These are phyloP conservation scores for Setophaga petechia DNA, from an alignment of 2,113 vertebrate species.

Conservation along the genomic window DNA sequence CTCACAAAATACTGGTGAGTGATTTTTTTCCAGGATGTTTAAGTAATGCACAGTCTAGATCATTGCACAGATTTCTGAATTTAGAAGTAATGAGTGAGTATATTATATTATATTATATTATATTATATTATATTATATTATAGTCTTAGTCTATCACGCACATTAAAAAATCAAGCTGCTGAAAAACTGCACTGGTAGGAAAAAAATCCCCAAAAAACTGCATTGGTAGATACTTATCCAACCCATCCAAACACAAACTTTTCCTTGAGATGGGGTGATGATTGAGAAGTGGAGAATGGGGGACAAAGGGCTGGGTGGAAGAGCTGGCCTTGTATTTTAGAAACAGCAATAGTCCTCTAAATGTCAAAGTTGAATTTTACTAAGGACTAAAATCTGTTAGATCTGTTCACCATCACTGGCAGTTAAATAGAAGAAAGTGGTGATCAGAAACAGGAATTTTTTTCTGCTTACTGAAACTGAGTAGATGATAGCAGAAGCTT, in stretches of 20 bases:
- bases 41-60: not conserved
- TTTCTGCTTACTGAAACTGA: not conserved
- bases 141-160: not conserved
- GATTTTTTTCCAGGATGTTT: not conserved
- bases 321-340: not conserved
- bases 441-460: not conserved
- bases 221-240: not conserved
- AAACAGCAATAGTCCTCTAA: not conserved
- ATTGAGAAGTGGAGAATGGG: not conserved
- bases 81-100: not conserved
- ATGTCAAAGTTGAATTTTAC: not conserved
- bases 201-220: accelerated
- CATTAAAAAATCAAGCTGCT: not conserved
- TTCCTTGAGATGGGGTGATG: accelerated
- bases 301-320: not conserved
- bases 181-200: not conserved
- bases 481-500: not conserved
- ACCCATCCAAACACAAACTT: not conserved
- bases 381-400: not conserved
- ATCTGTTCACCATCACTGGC: not conserved
- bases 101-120: not conserved
- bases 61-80: not conserved
- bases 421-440: not conserved
- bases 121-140: not conserved
- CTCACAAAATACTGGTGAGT: not conserved